Conservation (phyloP, 2,113 vertebrate genomes). For the Neofelis nebulosa region DNA sequence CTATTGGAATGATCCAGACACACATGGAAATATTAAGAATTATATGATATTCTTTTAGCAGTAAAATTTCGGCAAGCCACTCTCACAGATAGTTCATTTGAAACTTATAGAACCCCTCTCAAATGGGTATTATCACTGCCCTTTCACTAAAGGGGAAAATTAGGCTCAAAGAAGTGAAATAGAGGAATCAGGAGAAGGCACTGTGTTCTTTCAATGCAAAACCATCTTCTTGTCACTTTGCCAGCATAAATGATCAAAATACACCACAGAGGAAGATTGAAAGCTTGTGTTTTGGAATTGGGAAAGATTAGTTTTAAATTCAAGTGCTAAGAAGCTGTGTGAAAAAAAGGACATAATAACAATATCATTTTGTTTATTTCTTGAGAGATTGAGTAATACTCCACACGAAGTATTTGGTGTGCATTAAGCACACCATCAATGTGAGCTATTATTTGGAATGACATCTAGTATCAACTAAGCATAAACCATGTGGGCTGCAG, state of each 20-base stretch:
- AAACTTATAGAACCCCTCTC: not conserved
- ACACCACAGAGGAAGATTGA: not conserved
- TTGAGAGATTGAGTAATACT: not conserved
- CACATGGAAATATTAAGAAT: not conserved
- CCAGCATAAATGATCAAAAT: not conserved
- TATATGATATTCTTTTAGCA: not conserved
- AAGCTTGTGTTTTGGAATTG: not conserved
- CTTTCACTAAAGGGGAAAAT: not conserved
- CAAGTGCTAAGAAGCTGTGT: not conserved
- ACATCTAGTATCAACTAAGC: not conserved
- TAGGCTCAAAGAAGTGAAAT: not conserved
- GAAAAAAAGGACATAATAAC: not conserved
- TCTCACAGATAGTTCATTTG: not conserved
- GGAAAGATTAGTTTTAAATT: not conserved
- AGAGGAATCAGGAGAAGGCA: not conserved
- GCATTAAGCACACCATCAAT: not conserved
- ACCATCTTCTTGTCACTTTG: not conserved
- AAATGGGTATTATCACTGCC: not conserved
- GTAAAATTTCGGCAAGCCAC: not conserved
- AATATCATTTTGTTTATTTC: not conserved
- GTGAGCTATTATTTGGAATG: not conserved
- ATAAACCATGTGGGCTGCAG: not conserved
- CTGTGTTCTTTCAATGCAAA: not conserved
- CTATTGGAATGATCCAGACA: not conserved
- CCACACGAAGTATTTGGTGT: not conserved